A percentile compares a stretch with the other conserved stretches of the same genome.
These are phyloP conservation scores for Pharmacophagus antenor DNA, from an alignment of 2,888 invertebrate species.

Conservation along the genomic window DNA sequence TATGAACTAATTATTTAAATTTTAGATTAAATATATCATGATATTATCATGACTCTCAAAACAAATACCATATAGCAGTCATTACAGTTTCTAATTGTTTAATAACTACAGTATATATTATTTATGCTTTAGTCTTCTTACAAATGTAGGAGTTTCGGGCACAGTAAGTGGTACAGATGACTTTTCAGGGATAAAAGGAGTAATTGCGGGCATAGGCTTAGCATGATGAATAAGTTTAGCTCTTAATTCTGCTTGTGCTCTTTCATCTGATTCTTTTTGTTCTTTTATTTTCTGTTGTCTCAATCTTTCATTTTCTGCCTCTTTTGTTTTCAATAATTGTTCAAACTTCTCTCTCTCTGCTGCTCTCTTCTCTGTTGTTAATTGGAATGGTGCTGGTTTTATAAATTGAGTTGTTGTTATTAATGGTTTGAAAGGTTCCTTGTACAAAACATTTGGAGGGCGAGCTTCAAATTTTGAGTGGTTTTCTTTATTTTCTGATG, in stretches of 20 bases:
- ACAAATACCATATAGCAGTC: too few relatives aligned
- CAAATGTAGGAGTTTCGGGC: slow-evolving; percentile 83
- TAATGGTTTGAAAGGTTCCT: slow-evolving; percentile 84
- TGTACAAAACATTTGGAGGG: slow-evolving; percentile 81
- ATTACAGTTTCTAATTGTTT: too few relatives aligned
- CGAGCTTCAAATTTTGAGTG: slow-evolving; percentile 81
- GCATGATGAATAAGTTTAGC: slow-evolving; percentile 82
- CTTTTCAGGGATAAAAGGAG: slow-evolving; percentile 74
- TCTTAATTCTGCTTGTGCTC: slow-evolving; percentile 73
- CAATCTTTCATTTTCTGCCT: slow-evolving; percentile 70
- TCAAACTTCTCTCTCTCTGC: slow-evolving; percentile 83
- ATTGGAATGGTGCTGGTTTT: slow-evolving; percentile 75
- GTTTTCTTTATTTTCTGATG: slow-evolving; percentile 72
- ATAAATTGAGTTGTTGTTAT: slow-evolving; percentile 65
- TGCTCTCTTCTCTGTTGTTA: slow-evolving; percentile 84
- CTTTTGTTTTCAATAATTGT: slow-evolving; percentile 74
- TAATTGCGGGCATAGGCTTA: slow-evolving; percentile 79
- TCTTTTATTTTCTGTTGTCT: slow-evolving; percentile 61
- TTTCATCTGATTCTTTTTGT: slow-evolving; percentile 69
- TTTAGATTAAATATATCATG: background rate
- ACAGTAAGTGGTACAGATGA: slow-evolving; percentile 80
- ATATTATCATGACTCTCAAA: background rate
- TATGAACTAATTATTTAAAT: background rate
- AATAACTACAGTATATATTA: slow-evolving; percentile 33
- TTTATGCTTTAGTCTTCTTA: slow-evolving; percentile 58